phyloP scores from a whole-genome alignment of 2,113 vertebrate species.

The Polypterus bichir region DNA sequence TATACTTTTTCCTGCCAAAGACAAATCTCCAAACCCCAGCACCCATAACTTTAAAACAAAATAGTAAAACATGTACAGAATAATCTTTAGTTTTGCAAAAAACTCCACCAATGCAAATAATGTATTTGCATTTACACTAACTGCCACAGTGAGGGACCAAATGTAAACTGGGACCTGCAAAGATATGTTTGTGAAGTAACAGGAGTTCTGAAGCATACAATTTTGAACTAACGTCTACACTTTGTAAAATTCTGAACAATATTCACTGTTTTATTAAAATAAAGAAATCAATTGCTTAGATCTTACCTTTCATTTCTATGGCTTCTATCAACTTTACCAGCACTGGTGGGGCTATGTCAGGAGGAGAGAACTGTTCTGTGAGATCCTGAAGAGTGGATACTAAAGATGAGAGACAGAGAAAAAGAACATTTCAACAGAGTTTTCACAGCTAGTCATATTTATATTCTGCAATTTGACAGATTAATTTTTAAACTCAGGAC shows the following conservation, averaged over 20 bases:
- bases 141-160: too few species aligned
- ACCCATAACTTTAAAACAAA: too few species aligned
- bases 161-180: too few species aligned
- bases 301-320: conserved; percentile 86
- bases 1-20: too few species aligned
- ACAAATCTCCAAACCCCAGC: too few species aligned
- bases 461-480: conserved; percentile 6
- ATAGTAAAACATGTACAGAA: too few species aligned
- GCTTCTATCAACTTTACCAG: conserved; percentile 71
- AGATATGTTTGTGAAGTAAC: not conserved
- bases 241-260: not conserved
- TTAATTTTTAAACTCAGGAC: conserved; percentile 16
- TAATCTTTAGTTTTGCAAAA: too few species aligned
- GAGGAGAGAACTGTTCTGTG: conserved; percentile 76
- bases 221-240: not conserved
- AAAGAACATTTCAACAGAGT: not conserved
- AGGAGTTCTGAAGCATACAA: not conserved
- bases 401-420: conserved; percentile 29
- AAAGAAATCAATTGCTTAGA: conserved; percentile 2
- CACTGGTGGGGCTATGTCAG: conserved; percentile 66
- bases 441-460: not conserved
- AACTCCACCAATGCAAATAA: too few species aligned
- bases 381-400: conserved; percentile 67
- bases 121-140: too few species aligned
- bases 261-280: not conserved